These are phyloP conservation scores for Petrocephalus microphthalmus DNA, from an alignment of 2,113 vertebrate species.

Conservation along the genomic window DNA sequence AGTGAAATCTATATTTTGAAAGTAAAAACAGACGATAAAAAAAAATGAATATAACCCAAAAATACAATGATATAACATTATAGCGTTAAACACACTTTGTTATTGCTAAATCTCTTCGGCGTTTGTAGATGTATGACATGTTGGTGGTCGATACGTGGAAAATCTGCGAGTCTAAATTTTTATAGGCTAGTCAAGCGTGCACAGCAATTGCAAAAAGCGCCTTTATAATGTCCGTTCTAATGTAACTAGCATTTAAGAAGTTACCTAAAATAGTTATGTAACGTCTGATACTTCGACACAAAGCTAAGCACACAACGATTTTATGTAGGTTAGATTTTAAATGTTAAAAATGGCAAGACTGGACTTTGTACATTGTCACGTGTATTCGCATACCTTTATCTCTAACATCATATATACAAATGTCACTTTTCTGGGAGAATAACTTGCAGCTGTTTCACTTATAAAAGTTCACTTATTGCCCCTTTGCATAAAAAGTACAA, in stretches of 20 bases:
- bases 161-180: constrained; percentile 39
- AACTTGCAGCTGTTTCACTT: not conserved
- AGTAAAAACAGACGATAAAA: not conserved
- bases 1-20: not conserved
- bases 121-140: constrained; percentile 44
- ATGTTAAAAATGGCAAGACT: not conserved
- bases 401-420: not conserved
- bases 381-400: not conserved
- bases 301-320: not conserved
- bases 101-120: constrained; percentile 40
- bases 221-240: not conserved
- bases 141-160: constrained; percentile 28
- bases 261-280: not conserved
- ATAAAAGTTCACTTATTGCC: constrained; percentile 8
- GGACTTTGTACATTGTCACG: not conserved
- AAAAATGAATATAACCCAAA: constrained; percentile 8
- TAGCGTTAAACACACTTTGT: constrained; percentile 13
- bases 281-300: constrained; percentile 8
- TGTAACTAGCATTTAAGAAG: not conserved
- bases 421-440: not conserved
- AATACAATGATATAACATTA: not conserved
- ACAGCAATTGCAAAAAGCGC: constrained; percentile 11
- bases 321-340: not conserved
- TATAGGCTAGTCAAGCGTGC: constrained; percentile 19
- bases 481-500: not conserved